Percentiles rank a stretch among this genome's conserved stretches.
Conservation (phyloP, 2,888 invertebrate species). For the Anthophora plumipes region DNA sequence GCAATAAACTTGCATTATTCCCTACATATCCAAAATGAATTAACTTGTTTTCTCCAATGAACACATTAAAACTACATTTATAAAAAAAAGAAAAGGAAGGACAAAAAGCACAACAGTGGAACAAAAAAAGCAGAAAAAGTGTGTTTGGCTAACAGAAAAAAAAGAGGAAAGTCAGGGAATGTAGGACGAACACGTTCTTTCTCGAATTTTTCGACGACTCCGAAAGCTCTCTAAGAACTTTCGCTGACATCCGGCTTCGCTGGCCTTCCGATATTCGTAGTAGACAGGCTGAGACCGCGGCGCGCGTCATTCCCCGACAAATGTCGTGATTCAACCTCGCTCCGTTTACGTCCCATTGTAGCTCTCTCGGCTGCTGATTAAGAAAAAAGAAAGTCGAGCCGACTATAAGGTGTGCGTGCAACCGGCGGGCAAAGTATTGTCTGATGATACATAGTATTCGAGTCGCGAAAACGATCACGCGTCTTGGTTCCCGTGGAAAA, state of each 20-base stretch:
- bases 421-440: conserved; percentile 50
- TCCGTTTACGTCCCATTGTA: conserved; percentile 69
- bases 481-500: not conserved
- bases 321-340: conserved; percentile 76
- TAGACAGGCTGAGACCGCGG: conserved; percentile 22
- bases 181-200: not conserved
- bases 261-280: conserved; percentile 48
- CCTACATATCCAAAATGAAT: too few species aligned
- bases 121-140: not conserved
- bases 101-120: not conserved
- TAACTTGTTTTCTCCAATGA: too few species aligned
- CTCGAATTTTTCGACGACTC: conserved; percentile 6
- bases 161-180: not conserved
- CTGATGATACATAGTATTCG: conserved; percentile 23
- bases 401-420: not conserved
- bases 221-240: conserved; percentile 28
- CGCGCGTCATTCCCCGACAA: conserved; percentile 32
- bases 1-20: too few species aligned
- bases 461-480: conserved; percentile 10
- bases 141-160: not conserved
- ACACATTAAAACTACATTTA: too few species aligned
- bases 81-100: too few species aligned
- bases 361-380: conserved; percentile 74
- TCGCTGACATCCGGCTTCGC: conserved; percentile 42
- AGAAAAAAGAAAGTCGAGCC: conserved; percentile 79